Base-by-base conservation (phyloP, 2,797 vertebrate genomes). In the Microtus californicus region DNA sequence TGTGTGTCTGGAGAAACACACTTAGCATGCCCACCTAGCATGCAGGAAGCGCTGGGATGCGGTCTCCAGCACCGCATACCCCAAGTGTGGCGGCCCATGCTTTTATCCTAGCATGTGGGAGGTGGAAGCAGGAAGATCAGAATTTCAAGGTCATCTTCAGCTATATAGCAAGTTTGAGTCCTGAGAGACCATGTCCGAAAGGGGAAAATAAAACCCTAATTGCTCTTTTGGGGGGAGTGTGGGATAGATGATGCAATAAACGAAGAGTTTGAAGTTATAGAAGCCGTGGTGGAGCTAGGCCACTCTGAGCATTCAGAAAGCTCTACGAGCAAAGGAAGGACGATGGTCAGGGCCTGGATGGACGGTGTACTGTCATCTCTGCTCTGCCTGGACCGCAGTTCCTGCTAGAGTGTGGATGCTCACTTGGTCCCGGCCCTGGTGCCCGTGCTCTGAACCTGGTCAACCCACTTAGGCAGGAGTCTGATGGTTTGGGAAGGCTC, bases 291-390 rank as follows among this genome's bases (percentile, higher is more conserved):
- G 4, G 63, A 25, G 13, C 4, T 23, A 1, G 17, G 0, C 1
- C 1, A 29, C 8, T 10, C 7, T 2, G 71, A 45, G 2, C 0
- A 0, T 9, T 67, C 19, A 0, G 87, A 90, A 45, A 5, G 21
- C 34, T 0, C 85, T 15, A 0, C 7, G 14, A 2, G 2, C 63
- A 13, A 27, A 51, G 51, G 71, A 4, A 23, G 51, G 25, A 17
- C 0, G 6, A 0, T 1, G 5, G 0, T 1, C 54, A 17, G 83
- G 37, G 5, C 11, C 0, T 0, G 5, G 2, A 13, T 0, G 8
- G 59, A 29, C 0, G 0, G 0, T 0, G 0, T 0, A 3, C 4
- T 0, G 19, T 3, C 45, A 37, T 0, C 19, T 9, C 43, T 13
- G 40, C 85, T 37, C 7, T 21, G 2, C 77, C 59, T 12, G 1